Conservation (phyloP, 2,113 vertebrate species). For the Oncorhynchus tshawytscha region DNA sequence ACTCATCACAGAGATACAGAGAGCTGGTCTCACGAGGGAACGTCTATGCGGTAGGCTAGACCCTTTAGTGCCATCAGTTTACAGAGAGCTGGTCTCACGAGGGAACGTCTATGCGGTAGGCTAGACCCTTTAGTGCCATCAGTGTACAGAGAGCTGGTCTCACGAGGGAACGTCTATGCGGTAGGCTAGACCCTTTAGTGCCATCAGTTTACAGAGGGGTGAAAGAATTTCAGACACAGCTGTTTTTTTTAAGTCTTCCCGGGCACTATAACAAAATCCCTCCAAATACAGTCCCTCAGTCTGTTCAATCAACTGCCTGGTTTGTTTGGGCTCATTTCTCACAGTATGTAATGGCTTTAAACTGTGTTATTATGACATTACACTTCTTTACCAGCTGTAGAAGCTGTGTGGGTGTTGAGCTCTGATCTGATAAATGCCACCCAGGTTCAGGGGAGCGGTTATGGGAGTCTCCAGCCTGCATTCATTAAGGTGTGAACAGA, state of each 20-base stretch:
- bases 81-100: not conserved
- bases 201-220: not conserved
- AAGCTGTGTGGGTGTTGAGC: constrained; percentile 2
- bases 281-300: constrained; percentile 33
- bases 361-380: constrained; percentile 10
- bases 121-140: too few species aligned
- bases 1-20: constrained; percentile 29
- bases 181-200: too few species aligned
- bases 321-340: constrained; percentile 1
- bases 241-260: not conserved
- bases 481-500: constrained; percentile 37
- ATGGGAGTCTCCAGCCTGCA: not conserved
- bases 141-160: too few species aligned
- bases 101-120: too few species aligned
- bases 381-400: constrained; percentile 51
- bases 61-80: constrained; percentile 25
- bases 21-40: constrained; percentile 31
- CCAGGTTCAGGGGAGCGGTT: constrained; percentile 4
- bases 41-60: constrained; percentile 10
- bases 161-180: too few species aligned
- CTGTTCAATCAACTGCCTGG: constrained; percentile 11
- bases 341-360: too few species aligned
- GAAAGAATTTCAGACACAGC: constrained; percentile 9
- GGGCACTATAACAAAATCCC: not conserved
- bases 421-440: not conserved